Base-by-base conservation (phyloP, 1,140 invertebrate species). In the Saccostrea cuccullata region DNA sequence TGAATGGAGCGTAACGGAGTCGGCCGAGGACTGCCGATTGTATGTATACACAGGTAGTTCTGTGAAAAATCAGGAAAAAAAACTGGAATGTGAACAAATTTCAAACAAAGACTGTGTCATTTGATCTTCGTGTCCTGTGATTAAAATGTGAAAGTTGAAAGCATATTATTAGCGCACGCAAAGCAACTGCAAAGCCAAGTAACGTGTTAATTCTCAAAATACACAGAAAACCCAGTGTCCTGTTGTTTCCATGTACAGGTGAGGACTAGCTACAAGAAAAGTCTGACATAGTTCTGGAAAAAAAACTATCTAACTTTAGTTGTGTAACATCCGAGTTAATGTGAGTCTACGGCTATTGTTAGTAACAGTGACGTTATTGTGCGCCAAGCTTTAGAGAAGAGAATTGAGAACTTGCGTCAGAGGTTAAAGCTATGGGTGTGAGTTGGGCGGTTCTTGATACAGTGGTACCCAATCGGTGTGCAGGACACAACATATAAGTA, bases 301-400 rank as follows among this genome's bases (percentile, higher is more conserved):
- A n/a, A 73, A 73, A 73, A 64, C 58, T 64, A 77, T 77, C 26
- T 36, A 77, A 12, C 13, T 36, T 30, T 26, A 36, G 70, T 77
- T 15, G 70, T 77, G 23, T 30, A 17, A 36, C 30, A 30, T 36
- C 70, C 11, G 26, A 77, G 70, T 77, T 77, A 77, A 36, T 77
- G 70, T 77, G 70, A 77, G 26, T 36, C 70, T 77, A 77, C 26
- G 2, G 30, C 70, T 77, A 77, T 77, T 23, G 70, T 77, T 77
- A 77, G 70, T 77, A 77, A 77, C 70, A 77, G 70, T 77, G 70
- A 77, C 70, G 70, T 77, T 77, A 77, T 30, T 77, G 70, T 77
- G 70, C 26, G 70, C 70, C 70, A 77, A 77, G 70, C 70, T 77
- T 77, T 26, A 77, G 70, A 77, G 70, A 77, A 77, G 70, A 77